Evolutionary conservation across 2,888 invertebrate genomes (phyloP), one percentile per base, ranked within the genome.

Genomic region (Xanthorhoe designata): DNA sequence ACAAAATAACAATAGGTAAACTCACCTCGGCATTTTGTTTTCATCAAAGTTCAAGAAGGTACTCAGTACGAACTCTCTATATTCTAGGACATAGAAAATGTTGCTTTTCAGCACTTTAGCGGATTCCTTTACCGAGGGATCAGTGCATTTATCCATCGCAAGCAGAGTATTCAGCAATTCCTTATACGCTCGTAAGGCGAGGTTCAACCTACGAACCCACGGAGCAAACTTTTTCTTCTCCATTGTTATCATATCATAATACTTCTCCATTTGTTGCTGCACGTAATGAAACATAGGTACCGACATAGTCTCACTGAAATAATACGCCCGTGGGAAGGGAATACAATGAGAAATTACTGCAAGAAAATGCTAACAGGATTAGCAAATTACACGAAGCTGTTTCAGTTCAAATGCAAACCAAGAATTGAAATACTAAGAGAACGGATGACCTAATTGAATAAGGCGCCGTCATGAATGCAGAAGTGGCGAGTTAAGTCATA

Each of bases 61-160:
- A 58, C 95, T 95, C 64, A 98, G 91, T 80, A 98, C 95, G 75
- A 98, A 96, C 89, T 99, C 99, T 71, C 99, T 95, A 87, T 99
- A 99, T 89, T 99, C 99, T 77, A 97, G 94, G 53, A 98, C 96
- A 90, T 99, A 99, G 90, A 99, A 98, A 73, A 98, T 95, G 87
- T 97, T 98, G 87, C 97, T 97, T 89, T 98, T 97, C 74, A 99
- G 96, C 78, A 98, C 96, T 90, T 96, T 96, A 49, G 98, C 96
- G 15, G 97, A 96, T 61, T 97, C 96, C 73, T 95, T 94, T 0
- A 98, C 96, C 24, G 95, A 94, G 45, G 91, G 88, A 82, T 98
- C 97, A 1, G 90, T 84, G 67, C 96, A 95, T 82, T 94, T 95
- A 86, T 98, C 98, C 97, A 99, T 98, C 13, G 95, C 95, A 70